Percentiles rank a stretch among this genome's conserved stretches.
Conservation (phyloP, 2,888 invertebrate species). For the Dynastes hyllus region DNA sequence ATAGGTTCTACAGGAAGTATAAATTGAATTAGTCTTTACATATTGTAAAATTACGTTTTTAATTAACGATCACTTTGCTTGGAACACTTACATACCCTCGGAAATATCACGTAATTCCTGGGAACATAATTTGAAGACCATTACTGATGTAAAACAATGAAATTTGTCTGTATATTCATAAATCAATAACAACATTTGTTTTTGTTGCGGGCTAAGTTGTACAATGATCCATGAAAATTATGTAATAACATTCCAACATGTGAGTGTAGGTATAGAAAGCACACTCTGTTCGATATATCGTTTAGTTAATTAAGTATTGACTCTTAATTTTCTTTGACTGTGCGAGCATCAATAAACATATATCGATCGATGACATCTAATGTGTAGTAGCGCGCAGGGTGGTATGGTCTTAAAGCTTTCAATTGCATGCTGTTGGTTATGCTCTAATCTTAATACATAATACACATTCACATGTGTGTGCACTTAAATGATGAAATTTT, state of each 20-base stretch:
- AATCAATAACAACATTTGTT: not conserved
- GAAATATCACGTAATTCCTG: not conserved
- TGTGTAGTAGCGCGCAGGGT: slow-evolving; percentile 27
- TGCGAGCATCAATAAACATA: slow-evolving; percentile 33
- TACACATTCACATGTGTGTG: slow-evolving; percentile 13
- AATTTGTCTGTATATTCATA: not conserved
- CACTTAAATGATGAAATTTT: slow-evolving; percentile 39
- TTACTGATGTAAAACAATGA: not conserved
- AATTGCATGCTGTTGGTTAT: slow-evolving; percentile 5
- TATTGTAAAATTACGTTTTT: no score
- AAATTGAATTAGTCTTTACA: no score
- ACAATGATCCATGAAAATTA: not conserved
- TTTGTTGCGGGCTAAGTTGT: not conserved
- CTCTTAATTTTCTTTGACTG: slow-evolving; percentile 25
- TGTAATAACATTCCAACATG: not conserved
- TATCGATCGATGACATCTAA: slow-evolving; percentile 35
- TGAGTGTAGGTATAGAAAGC: slow-evolving; percentile 5
- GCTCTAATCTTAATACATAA: slow-evolving; percentile 27
- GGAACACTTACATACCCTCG: not conserved
- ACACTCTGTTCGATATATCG: slow-evolving; percentile 2
- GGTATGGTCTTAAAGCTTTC: slow-evolving; percentile 33
- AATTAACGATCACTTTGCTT: not conserved
- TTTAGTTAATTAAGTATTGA: slow-evolving; percentile 22
- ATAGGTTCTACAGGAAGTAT: no score
- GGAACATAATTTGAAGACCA: not conserved